Evolutionary conservation across 2,888 invertebrate genomes (phyloP).

Genomic region (Rosalia funebris): DNA sequence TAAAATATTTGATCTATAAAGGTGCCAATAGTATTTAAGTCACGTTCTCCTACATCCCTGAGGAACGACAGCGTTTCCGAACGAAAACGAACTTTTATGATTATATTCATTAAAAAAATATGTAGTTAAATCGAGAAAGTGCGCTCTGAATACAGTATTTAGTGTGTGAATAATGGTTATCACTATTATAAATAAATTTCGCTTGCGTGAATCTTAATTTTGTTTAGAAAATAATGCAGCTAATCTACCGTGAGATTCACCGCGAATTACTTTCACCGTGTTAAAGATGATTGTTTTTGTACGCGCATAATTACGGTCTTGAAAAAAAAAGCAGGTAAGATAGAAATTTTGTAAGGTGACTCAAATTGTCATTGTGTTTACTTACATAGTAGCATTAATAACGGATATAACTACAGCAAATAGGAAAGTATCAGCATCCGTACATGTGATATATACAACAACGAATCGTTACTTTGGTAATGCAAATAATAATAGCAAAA

Average conservation of each 20-base stretch:
- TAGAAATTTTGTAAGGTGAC: neutral
- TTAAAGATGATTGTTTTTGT: constrained; percentile 10
- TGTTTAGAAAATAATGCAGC: constrained; percentile 15
- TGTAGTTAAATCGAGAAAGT: constrained; percentile 3
- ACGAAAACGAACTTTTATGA: neutral
- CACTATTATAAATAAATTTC: constrained; percentile 12
- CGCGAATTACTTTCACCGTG: constrained; percentile 4
- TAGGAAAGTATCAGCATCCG: too few species aligned
- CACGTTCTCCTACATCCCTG: too few species aligned
- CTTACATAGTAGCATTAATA: neutral
- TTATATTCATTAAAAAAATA: neutral
- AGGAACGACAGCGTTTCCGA: too few species aligned
- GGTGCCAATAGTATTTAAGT: too few species aligned
- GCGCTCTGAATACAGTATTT: neutral
- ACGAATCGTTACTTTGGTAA: too few species aligned
- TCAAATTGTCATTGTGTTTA: neutral
- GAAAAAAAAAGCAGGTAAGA: neutral
- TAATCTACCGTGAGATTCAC: constrained; percentile 15
- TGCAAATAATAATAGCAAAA: too few species aligned
- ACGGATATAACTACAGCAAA: too few species aligned
- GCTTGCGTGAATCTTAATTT: constrained; percentile 13
- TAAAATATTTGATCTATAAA: too few species aligned
- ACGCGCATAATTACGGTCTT: neutral
- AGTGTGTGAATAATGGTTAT: constrained; percentile 12
- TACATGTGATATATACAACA: too few species aligned